Conservation (phyloP, 2,797 vertebrate genomes). For the Parauchenoglanis ngamensis region DNA sequence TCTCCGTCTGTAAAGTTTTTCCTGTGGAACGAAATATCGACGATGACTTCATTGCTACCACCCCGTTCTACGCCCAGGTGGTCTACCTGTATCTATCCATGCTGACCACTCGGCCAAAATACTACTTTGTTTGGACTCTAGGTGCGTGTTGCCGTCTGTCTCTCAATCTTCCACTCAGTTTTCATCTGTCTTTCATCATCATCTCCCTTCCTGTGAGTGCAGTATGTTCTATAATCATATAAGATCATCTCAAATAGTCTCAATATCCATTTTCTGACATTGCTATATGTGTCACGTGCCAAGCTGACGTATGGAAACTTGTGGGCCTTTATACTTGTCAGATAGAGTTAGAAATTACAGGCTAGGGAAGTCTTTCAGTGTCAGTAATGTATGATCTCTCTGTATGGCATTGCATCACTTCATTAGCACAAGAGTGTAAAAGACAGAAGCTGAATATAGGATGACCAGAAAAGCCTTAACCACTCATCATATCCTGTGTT, state of each 20-base stretch:
- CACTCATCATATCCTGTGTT: neutral
- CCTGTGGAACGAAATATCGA: conserved; percentile 90
- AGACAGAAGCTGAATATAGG: neutral
- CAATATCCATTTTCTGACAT: neutral
- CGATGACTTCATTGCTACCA: conserved; percentile 82
- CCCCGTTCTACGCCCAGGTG: conserved; percentile 80
- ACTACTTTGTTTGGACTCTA: conserved; percentile 94
- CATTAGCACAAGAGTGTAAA: too few species aligned
- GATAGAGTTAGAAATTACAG: neutral
- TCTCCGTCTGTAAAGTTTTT: conserved; percentile 84
- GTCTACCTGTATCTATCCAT: conserved; percentile 89
- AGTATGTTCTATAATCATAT: neutral
- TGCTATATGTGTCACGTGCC: neutral
- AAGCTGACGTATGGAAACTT: neutral
- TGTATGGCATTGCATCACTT: neutral
- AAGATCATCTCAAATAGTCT: neutral
- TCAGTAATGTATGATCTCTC: neutral
- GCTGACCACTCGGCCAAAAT: conserved; percentile 91
- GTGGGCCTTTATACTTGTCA: neutral
- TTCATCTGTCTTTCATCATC: neutral
- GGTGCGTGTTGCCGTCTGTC: conserved; percentile 73
- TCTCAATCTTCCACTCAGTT: neutral
- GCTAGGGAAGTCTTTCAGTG: neutral
- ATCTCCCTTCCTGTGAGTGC: neutral
- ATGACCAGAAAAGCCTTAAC: conserved; percentile 1